Conservation (phyloP, 2,888 invertebrate species). For the Nycteola revayana region DNA sequence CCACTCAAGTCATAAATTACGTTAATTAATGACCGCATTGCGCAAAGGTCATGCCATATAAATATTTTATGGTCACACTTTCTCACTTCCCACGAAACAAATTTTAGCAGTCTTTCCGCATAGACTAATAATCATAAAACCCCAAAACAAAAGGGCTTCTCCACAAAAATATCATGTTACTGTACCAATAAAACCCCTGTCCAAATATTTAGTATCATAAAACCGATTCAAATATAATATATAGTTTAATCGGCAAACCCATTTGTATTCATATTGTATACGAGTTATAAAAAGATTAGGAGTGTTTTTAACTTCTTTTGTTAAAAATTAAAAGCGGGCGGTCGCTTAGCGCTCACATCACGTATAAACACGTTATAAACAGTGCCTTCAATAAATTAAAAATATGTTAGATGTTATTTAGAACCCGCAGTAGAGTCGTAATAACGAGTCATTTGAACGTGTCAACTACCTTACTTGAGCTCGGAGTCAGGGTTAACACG, state of each 20-base stretch:
- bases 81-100: conserved; percentile 33
- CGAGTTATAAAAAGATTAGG: conserved; percentile 71
- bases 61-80: conserved; percentile 19
- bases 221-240: conserved; percentile 76
- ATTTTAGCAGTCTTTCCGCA: conserved; percentile 73
- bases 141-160: conserved; percentile 60
- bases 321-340: conserved; percentile 68
- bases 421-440: conserved; percentile 25
- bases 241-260: conserved; percentile 70
- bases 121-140: conserved; percentile 72
- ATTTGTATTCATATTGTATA: conserved; percentile 72
- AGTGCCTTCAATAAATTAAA: conserved; percentile 69
- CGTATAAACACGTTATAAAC: conserved; percentile 72
- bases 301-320: conserved; percentile 72
- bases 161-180: conserved; percentile 77
- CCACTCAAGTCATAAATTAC: not conserved
- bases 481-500: conserved; percentile 3
- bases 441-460: conserved; percentile 36
- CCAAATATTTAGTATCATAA: conserved; percentile 80
- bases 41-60: conserved; percentile 2
- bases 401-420: conserved; percentile 52
- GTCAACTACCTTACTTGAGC: conserved; percentile 36
- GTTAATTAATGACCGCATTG: not conserved
- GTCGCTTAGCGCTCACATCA: conserved; percentile 63
- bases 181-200: conserved; percentile 71